Evolutionary conservation across 2,888 invertebrate species (phyloP).

Genomic region (Phortica okadai): DNA sequence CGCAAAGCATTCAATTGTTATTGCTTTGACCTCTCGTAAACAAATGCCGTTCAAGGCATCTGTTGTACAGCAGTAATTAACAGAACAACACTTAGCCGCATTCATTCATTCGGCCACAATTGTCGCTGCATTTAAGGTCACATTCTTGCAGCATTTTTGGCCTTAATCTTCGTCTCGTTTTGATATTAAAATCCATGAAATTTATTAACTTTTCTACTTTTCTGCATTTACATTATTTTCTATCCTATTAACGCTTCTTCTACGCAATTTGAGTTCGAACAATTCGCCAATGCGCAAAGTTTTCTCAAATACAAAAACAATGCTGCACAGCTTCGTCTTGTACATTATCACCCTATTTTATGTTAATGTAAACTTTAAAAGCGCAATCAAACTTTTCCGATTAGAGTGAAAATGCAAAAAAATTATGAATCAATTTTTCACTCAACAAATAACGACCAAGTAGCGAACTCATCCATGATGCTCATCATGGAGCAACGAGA

Average conservation of each 20-base stretch:
- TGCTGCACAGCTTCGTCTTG: background rate
- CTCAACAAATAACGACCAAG: constrained; percentile 30
- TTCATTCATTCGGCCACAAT: background rate
- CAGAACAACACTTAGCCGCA: too few relatives aligned
- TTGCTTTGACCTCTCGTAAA: too few relatives aligned
- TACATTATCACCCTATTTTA: background rate
- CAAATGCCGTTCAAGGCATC: too few relatives aligned
- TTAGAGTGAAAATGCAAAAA: constrained; percentile 57
- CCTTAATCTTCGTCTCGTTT: background rate
- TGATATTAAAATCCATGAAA: background rate
- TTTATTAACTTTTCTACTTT: background rate
- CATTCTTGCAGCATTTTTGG: background rate
- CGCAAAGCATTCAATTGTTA: too few relatives aligned
- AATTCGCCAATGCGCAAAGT: background rate
- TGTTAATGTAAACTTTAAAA: constrained; percentile 34
- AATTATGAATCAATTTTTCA: constrained; percentile 65
- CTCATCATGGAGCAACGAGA: background rate
- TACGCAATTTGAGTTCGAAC: background rate
- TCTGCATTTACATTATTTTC: background rate
- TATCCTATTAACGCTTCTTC: background rate
- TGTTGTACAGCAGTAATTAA: too few relatives aligned
- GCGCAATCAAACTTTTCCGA: constrained; percentile 57
- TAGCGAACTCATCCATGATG: background rate
- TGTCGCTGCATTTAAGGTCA: background rate
- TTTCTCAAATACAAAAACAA: background rate